Evolutionary conservation across 2,113 vertebrate genomes (phyloP).

Genomic region (Alligator sinensis): DNA sequence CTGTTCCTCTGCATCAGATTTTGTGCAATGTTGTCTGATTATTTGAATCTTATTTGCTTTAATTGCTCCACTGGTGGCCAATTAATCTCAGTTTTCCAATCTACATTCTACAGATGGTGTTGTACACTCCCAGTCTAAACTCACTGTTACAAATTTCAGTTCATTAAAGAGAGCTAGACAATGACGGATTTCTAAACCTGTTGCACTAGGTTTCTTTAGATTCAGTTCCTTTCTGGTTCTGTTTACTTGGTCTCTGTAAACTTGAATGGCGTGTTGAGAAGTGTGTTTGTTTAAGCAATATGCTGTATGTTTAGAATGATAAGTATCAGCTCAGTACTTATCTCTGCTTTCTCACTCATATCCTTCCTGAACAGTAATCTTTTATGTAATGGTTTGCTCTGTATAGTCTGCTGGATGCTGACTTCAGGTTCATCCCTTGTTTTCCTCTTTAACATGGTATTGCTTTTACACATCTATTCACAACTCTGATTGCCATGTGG

Average conservation of each 20-base stretch:
- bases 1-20: neutral
- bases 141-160: rapidly evolving
- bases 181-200: neutral
- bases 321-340: neutral
- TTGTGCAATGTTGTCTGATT: rapidly evolving
- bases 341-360: neutral
- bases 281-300: neutral
- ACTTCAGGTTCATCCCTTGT: rapidly evolving
- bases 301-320: too few relatives aligned
- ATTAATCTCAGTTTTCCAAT: neutral
- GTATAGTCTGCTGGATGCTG: neutral
- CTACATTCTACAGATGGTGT: conserved; percentile 50
- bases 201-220: neutral
- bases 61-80: neutral
- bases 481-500: too few relatives aligned
- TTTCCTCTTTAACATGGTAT: rapidly evolving
- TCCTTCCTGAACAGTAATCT: neutral
- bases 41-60: neutral
- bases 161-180: rapidly evolving
- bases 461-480: neutral
- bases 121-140: conserved; percentile 12
- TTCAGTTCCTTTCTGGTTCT: neutral
- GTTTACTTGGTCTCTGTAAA: rapidly evolving
- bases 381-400: neutral
- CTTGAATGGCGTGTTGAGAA: rapidly evolving